Evolutionary conservation across 1,140 invertebrate species (phyloP), one percentile per base, ranked within the genome.

Genomic region (Camponotus floridanus): DNA sequence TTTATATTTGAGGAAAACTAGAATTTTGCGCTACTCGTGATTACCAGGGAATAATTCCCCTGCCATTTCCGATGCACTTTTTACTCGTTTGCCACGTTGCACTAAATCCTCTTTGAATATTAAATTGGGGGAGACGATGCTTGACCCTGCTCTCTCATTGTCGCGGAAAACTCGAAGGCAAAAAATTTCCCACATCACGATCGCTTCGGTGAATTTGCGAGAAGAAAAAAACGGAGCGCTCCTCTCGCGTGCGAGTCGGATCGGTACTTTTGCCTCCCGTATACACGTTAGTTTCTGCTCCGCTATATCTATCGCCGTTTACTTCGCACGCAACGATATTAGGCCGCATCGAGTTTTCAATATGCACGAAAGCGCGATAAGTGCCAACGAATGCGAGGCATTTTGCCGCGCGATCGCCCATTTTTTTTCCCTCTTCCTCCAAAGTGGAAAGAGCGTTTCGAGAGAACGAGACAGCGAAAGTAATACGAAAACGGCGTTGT

Each of bases 261-360:
- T 59, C 79, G 26, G 26, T 59, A 59, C 21, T 57, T 71, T 57
- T 39, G 31, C 64, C 78, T 42, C 26, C 13, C 18, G 18, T 39
- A 55, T 81, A 51, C 48, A 51, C 18, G 55, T 48, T 48, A 26
- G 31, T 68, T 70, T 70, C 45, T 55, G 45, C 18, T 70, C 45
- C 45, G 51, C 67, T 62, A 21, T 61, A 83, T 48, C n/a, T 45
- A 26, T 33, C 21, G 61, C n/a, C 45, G 64, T 64, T 51, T 78
- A 85, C 45, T 26, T 42, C n/a, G 81, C 81, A 85, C 73, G 81
- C 81, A 62, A 85, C 73, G 71, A 76, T 76, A 85, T 85, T 78
- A 85, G 73, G 57, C 67, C 67, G 21, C 31, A 45, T n/a, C 48
- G 71, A 31, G 33, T 65, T 76, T 76, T 76, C 71, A 78, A 85